Base-by-base conservation (phyloP, 2,888 invertebrate species). In the Pteria penguin region DNA sequence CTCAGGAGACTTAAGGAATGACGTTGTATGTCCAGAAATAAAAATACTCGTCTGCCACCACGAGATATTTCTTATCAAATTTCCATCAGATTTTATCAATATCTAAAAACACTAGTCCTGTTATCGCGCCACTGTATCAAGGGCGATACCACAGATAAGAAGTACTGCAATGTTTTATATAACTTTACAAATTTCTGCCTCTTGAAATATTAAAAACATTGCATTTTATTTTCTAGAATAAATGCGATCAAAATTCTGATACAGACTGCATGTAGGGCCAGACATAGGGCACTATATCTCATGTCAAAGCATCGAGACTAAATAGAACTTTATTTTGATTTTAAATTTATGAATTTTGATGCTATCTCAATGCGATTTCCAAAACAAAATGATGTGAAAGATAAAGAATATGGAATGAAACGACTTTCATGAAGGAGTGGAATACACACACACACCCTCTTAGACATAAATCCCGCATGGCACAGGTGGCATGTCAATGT, bases 21-120 rank as follows among this genome's bases (percentile, higher is more conserved):
- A 18, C 18, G 8, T 14, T 14, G 18, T 14, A 18, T 45, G 45
- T 45, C 45, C 45, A 45, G 45, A 45, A 45, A 45, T 45, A 45
- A 45, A 45, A 45, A 45, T 45, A 14, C 18, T 45, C 18, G 45
- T 45, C 45, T 45, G 18, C 45, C 8, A 45, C 45, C 45, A 18
- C 45, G 18, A 45, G 45, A 45, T 45, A 14, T 45, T 45, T 45
- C 45, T 45, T 45, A 45, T 45, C 45, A 45, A 45, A 45, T 45
- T 60, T 60, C 27, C 24, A 60, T 22, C 27, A 22, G 60, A 60
- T 60, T 60, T 60, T 60, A 60, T 60, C 60, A 60, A 60, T 26
- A 60, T 8, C 24, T 29, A 60, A 60, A 60, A 60, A 60, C 60
- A 26, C 27, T 22, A 18, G 24, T 2, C 27, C 14, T 26, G 27